phyloP scores from a whole-genome alignment of 2,888 invertebrate genomes.

The Vandiemenella viatica region DNA sequence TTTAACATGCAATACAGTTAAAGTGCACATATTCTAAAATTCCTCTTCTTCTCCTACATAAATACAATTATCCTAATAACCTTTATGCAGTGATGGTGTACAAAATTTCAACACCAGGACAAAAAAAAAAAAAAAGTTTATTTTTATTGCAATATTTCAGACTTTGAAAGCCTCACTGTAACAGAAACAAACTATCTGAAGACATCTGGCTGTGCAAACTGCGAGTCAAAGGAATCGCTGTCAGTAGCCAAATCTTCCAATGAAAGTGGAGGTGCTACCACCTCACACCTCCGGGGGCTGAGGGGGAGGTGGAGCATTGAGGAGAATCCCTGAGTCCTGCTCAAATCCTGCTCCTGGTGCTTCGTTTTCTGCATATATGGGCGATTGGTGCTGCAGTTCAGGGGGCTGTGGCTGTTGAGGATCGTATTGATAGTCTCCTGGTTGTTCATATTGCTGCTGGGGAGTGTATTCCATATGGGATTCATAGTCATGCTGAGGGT shows the following conservation, averaged over 20 bases:
- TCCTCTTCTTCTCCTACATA: too few relatives aligned
- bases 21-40: too few relatives aligned
- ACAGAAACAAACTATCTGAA: neutral
- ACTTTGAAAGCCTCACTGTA: too few relatives aligned
- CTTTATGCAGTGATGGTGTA: too few relatives aligned
- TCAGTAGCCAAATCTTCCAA: constrained; percentile 18
- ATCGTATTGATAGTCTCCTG: neutral
- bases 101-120: too few relatives aligned
- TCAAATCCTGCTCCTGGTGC: neutral
- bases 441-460: constrained; percentile 3
- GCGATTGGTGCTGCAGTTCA: neutral
- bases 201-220: neutral
- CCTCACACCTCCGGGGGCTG: constrained; percentile 8
- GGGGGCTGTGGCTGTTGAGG: constrained; percentile 1
- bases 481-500: constrained; percentile 4
- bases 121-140: too few relatives aligned
- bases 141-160: too few relatives aligned
- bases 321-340: neutral
- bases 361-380: neutral
- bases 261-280: constrained; percentile 12
- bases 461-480: neutral
- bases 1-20: too few relatives aligned
- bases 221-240: constrained; percentile 14
- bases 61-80: too few relatives aligned
- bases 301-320: constrained; percentile 2